Conservation (phyloP, 2,888 invertebrate species). For the Crepidodera aurea region DNA sequence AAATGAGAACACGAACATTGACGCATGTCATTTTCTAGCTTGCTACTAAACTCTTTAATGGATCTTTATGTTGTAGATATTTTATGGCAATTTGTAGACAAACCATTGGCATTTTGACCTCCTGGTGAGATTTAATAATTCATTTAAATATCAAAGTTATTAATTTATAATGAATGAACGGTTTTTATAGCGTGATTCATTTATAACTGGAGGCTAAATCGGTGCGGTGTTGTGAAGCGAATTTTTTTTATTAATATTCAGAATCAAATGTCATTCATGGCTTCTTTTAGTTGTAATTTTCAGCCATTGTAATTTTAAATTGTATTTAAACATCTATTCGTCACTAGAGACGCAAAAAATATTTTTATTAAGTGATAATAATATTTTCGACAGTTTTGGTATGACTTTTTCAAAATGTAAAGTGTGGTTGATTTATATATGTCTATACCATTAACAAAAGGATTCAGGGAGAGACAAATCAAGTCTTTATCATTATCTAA, state of each 20-base stretch:
- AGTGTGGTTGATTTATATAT: too few relatives aligned
- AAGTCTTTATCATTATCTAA: too few relatives aligned
- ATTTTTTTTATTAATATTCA: not conserved
- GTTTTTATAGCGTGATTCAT: slow-evolving; percentile 31
- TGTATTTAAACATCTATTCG: not conserved
- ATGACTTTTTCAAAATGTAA: too few relatives aligned
- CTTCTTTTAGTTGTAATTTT: too few relatives aligned
- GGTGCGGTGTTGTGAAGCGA: too few relatives aligned
- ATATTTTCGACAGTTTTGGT: not conserved
- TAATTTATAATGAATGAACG: slow-evolving; percentile 30
- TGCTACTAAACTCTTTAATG: not conserved
- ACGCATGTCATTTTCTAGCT: not conserved
- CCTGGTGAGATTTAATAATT: slow-evolving; percentile 14
- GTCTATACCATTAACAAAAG: too few relatives aligned
- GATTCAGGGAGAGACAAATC: too few relatives aligned
- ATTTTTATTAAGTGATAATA: not conserved
- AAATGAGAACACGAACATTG: too few relatives aligned
- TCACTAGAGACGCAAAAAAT: too few relatives aligned
- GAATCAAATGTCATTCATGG: not conserved
- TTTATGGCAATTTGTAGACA: not conserved
- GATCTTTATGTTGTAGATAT: not conserved
- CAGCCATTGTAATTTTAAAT: not conserved
- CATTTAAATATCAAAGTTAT: slow-evolving; percentile 32
- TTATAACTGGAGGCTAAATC: not conserved
- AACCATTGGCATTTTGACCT: slow-evolving; percentile 8